These are phyloP conservation scores for Notamacropus eugenii DNA, from an alignment of 2,797 vertebrate genomes.

Conservation along the genomic window DNA sequence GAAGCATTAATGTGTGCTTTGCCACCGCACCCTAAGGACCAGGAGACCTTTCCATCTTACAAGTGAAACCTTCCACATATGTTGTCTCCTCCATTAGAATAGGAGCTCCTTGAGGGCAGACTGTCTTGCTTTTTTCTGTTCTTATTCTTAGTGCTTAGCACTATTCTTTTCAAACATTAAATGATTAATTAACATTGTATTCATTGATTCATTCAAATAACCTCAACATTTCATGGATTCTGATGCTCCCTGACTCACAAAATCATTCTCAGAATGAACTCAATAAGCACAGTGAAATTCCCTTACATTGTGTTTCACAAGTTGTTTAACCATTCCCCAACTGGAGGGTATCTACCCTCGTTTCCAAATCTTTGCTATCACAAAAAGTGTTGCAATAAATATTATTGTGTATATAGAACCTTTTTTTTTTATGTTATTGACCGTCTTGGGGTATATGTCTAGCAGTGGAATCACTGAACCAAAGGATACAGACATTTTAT, in stretches of 20 bases:
- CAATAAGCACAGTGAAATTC: neutral
- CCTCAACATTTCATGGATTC: neutral
- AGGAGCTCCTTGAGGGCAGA: neutral
- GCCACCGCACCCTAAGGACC: neutral
- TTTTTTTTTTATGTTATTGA: neutral
- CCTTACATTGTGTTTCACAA: neutral
- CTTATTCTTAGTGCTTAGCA: neutral
- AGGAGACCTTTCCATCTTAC: neutral
- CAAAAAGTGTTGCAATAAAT: neutral
- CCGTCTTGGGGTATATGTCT: neutral
- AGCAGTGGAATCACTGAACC: neutral
- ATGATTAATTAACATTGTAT: neutral
- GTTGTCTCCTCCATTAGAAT: neutral
- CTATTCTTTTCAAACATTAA: neutral
- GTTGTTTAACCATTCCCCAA: neutral
- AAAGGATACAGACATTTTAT: neutral
- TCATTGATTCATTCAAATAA: neutral
- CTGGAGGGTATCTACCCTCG: neutral
- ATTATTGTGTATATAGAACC: neutral
- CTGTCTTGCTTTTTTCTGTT: neutral
- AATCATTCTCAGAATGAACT: neutral
- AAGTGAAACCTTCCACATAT: neutral
- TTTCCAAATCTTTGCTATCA: neutral
- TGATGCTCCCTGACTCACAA: neutral
- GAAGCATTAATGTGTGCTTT: neutral